phyloP scores from a whole-genome alignment of 2,113 vertebrate genomes.

The Phodopus roborovskii region DNA sequence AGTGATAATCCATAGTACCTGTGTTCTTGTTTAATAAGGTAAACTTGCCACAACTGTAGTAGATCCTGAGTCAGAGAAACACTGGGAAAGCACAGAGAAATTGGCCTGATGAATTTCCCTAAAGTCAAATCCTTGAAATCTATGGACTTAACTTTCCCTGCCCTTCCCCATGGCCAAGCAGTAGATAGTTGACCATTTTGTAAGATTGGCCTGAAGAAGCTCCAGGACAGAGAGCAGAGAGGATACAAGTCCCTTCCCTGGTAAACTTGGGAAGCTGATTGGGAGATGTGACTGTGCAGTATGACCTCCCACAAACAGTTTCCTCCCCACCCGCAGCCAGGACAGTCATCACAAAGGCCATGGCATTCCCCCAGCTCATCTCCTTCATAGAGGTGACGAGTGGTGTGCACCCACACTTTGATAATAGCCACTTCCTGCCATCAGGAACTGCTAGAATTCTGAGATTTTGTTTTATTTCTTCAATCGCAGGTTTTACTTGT shows the following conservation, averaged over 20 bases:
- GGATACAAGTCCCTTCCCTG: not conserved
- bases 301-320: not conserved
- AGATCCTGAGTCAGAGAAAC: not conserved
- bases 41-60: not conserved
- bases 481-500: not conserved
- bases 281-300: not conserved
- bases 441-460: not conserved
- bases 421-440: not conserved
- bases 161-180: not conserved
- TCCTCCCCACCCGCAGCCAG: not conserved
- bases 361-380: not conserved
- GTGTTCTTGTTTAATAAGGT: not conserved
- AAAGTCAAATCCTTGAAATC: not conserved
- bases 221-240: not conserved
- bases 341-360: not conserved
- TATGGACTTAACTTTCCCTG: not conserved
- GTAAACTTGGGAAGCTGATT: not conserved
- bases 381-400: not conserved
- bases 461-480: slow-evolving; percentile 56
- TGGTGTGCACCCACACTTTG: not conserved
- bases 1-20: not conserved
- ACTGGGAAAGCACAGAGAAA: not conserved
- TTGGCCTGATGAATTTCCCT: not conserved
- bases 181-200: not conserved
- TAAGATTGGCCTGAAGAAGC: not conserved